Evolutionary conservation across 1,140 invertebrate genomes (phyloP), one percentile per base, ranked within the genome.

Genomic region (Pseudoatta argentina): DNA sequence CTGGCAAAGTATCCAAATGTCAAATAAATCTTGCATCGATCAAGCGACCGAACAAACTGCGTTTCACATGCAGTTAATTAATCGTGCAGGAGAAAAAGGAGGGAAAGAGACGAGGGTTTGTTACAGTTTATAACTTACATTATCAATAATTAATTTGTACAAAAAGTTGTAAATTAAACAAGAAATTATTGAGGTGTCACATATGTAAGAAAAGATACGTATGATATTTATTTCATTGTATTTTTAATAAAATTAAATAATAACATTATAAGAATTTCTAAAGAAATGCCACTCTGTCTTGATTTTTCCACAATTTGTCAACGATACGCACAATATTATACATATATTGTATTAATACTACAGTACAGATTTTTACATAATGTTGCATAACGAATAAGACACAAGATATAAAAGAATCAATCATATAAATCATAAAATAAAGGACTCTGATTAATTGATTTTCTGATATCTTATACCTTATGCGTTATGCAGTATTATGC

Each of bases 21-120:
- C 79, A 75, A 73, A 83, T 83, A 61, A 73, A 83, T 83, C 72
- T 73, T 83, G 39, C 79, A 83, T 83, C 79, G 55, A 83, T 83
- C 79, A 83, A 75, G 55, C 55, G 27, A 69, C 18, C 48, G 18
- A 81, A 44, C 78, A 48, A 61, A 24, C 69, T 83, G 12, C 48
- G 16, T 48, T 59, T 75, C 57, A n/a, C 48, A 73, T 73, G 39
- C 59, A 30, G 39, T 8, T 83, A 61, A 83, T 83, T 83, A 83
- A 75, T 75, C 69, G 14, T 61, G 30, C 30, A 34, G 27, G 2
- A 21, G 4, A 61, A 21, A 30, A 18, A 81, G 21, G 24, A 34
- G 16, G 6, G 34, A 18, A 63, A 57, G n/a, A n/a, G 55, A 14
- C 30, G 24, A 53, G 1, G 12, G 14, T 10, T 53, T 12, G 7